Evolutionary conservation across 2,113 vertebrate genomes (phyloP).

Genomic region (Gobius niger): DNA sequence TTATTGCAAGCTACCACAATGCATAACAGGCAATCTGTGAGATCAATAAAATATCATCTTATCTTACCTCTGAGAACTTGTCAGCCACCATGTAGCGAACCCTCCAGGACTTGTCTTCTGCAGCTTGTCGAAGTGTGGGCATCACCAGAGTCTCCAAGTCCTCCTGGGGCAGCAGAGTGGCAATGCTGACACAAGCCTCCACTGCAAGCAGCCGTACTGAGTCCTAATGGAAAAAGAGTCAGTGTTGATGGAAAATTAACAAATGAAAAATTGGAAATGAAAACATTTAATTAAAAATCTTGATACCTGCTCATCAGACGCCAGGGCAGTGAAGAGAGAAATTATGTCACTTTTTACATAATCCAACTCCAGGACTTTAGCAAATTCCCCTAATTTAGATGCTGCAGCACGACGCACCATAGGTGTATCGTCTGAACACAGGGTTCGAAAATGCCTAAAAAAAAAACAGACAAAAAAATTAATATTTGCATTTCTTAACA

Average conservation of each 20-base stretch:
- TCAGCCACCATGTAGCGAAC: slow-evolving; percentile 94
- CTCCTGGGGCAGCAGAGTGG: slow-evolving; percentile 83
- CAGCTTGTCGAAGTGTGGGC: slow-evolving; percentile 85
- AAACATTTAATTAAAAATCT: background rate
- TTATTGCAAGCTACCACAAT: too few species aligned
- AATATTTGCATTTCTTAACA: background rate
- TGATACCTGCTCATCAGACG: slow-evolving; percentile 88
- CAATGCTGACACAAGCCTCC: slow-evolving; percentile 88
- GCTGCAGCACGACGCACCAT: slow-evolving; percentile 92
- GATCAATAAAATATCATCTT: too few species aligned
- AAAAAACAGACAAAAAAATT: background rate
- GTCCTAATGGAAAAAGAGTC: slow-evolving; percentile 66
- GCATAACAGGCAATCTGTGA: too few species aligned
- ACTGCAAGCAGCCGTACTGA: slow-evolving; percentile 86
- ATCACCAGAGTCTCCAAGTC: slow-evolving; percentile 87
- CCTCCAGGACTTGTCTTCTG: slow-evolving; percentile 92
- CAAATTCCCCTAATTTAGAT: slow-evolving; percentile 90
- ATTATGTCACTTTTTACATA: slow-evolving; percentile 93
- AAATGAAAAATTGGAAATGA: background rate
- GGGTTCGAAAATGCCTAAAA: slow-evolving; percentile 82
- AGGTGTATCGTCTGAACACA: slow-evolving; percentile 90
- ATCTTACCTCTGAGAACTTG: slow-evolving; percentile 92
- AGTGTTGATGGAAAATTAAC: background rate
- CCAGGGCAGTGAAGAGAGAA: slow-evolving; percentile 87
- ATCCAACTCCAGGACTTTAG: slow-evolving; percentile 89